Conservation (phyloP, 2,888 invertebrate species). For the Apamea sordens region DNA sequence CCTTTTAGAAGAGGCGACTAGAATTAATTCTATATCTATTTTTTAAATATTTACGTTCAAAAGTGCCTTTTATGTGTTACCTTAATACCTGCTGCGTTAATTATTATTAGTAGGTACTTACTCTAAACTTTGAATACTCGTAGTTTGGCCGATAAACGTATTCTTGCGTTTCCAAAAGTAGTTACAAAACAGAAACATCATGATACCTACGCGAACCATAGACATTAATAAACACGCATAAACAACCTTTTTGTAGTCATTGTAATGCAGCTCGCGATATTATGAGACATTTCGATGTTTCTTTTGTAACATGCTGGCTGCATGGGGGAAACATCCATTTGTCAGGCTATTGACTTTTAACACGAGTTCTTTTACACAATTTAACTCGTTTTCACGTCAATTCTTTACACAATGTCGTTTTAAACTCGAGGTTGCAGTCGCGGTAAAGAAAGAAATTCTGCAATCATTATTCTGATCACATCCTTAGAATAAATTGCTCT, state of each 20-base stretch:
- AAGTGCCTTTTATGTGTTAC: background rate
- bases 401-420: conserved; percentile 50
- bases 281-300: conserved; percentile 61
- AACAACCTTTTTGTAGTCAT: conserved; percentile 50
- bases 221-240: conserved; percentile 48
- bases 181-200: background rate
- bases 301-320: conserved; percentile 59
- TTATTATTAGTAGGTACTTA: conserved; percentile 19
- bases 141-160: background rate
- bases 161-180: background rate
- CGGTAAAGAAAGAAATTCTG: conserved; percentile 35
- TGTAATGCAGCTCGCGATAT: conserved; percentile 59
- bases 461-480: conserved; percentile 62
- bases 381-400: conserved; percentile 48
- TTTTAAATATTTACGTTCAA: background rate
- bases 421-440: conserved; percentile 43
- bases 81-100: conserved; percentile 5
- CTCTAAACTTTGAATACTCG: conserved; percentile 1
- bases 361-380: conserved; percentile 59
- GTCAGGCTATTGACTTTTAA: conserved; percentile 65
- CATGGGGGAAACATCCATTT: conserved; percentile 61
- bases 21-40: background rate
- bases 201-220: conserved; percentile 20
- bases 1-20: background rate
- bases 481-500: conserved; percentile 51